Percentiles rank a stretch among this genome's conserved stretches.
Evolutionary conservation across 2,113 vertebrate genomes (phyloP).

Genomic region (Lucifuga dentata): DNA sequence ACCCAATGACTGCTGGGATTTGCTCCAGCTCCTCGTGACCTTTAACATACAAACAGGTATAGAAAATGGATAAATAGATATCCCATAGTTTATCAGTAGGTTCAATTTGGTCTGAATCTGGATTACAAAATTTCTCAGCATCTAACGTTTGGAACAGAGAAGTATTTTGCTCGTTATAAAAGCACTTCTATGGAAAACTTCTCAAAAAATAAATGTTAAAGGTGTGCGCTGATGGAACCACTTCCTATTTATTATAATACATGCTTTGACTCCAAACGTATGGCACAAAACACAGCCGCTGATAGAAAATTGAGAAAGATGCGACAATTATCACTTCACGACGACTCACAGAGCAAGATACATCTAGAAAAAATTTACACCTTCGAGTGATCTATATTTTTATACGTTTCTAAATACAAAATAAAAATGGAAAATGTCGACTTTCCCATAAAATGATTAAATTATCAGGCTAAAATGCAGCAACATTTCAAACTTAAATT

Average conservation of each 20-base stretch:
- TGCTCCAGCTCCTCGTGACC: no score
- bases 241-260: constrained; percentile 94
- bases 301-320: constrained; percentile 84
- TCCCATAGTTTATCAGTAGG: no score
- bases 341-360: constrained; percentile 82
- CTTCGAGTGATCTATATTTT: constrained; percentile 63
- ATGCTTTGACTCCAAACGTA: constrained; percentile 89
- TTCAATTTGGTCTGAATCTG: no score
- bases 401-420: constrained; percentile 79
- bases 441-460: constrained; percentile 73
- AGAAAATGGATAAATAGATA: no score
- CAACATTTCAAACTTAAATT: constrained; percentile 91
- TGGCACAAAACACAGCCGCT: constrained; percentile 97
- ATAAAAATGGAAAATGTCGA: constrained; percentile 75
- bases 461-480: constrained; percentile 94
- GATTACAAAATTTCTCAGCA: no score
- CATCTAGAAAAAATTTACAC: constrained; percentile 79
- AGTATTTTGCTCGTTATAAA: no score
- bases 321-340: constrained; percentile 81
- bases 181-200: no score
- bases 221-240: constrained; percentile 79
- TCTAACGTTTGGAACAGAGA: not conserved
- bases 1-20: no score
- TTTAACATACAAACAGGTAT: no score
- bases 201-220: constrained; percentile 70